Conservation (phyloP, 1,140 invertebrate species). For the Scylla paramamosain region DNA sequence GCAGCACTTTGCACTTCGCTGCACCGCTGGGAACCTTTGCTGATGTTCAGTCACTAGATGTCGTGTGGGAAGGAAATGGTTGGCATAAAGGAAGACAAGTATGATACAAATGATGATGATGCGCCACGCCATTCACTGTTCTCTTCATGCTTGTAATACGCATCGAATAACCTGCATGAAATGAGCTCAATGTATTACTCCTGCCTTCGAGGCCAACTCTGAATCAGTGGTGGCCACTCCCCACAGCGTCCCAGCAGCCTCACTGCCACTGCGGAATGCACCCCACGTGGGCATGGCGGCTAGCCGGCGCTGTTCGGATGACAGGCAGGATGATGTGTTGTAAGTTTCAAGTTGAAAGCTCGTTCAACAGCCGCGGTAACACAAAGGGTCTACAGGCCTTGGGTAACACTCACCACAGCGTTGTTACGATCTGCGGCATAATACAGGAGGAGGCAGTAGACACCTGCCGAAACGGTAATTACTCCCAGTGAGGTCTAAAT, state of each 20-base stretch:
- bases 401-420: no score
- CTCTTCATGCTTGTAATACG: background rate
- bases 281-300: background rate
- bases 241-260: background rate
- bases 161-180: background rate
- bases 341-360: background rate
- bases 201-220: background rate
- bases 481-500: no score
- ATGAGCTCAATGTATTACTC: no score
- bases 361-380: background rate
- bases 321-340: background rate
- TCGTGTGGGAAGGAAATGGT: background rate
- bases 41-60: background rate
- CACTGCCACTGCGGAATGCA: background rate
- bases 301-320: background rate
- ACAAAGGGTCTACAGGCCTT: background rate
- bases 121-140: background rate
- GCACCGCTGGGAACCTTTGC: background rate
- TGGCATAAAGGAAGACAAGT: background rate
- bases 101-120: background rate
- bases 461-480: no score
- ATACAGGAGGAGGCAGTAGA: no score
- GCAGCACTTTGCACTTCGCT: background rate
- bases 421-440: no score
- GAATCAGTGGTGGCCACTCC: background rate